Evolutionary conservation across 2,797 vertebrate genomes (phyloP), one percentile per base, ranked within the genome.

Genomic region (Clarias pachynema): DNA sequence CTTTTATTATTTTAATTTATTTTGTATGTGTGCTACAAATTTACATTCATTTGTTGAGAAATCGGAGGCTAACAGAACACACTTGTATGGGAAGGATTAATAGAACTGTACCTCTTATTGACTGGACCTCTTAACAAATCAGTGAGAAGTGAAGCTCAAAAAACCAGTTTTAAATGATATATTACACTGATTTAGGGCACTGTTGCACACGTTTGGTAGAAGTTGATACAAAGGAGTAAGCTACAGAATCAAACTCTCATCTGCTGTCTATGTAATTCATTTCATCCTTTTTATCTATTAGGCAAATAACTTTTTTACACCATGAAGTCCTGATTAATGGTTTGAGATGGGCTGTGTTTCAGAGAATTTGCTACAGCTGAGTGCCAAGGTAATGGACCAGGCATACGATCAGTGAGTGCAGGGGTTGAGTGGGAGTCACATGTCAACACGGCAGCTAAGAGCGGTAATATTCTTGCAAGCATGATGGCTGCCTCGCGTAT

Each of bases 371-470:
- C 34, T 34, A 40, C 77, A 79, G 77, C 57, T 79, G 57, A 79
- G 57, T 62, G 57, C 77, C 22, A 79, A n/a, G 22, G 85, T 79
- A 86, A 79, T 79, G 77, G 59, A 40, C 31, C 77, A 16, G 57
- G 59, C 57, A 79, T 26, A 6, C 29, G 53, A 24, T 59, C 7
- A 20, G 57, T 62, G 31, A 79, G 31, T 62, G 75, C 57, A 40
- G 57, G 6, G 74, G 22, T 60, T 78, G 22, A 37, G 74, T 37
- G 15, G 12, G 12, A 79, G 57, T 60, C 31, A 62, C 57, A 16
- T 79, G 29, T 60, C 62, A 79, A 62, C 16, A 60, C 57, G 9
- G 22, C 10, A 60, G 57, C 31, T 57, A 37, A 78, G 75, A 37
- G 57, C 44, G 44, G 44, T 49, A 49, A 49, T 49, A 49, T 49